Evolutionary conservation across 1,140 invertebrate genomes (phyloP), one percentile per base, ranked within the genome.

Genomic region (Drosophila littoralis): DNA sequence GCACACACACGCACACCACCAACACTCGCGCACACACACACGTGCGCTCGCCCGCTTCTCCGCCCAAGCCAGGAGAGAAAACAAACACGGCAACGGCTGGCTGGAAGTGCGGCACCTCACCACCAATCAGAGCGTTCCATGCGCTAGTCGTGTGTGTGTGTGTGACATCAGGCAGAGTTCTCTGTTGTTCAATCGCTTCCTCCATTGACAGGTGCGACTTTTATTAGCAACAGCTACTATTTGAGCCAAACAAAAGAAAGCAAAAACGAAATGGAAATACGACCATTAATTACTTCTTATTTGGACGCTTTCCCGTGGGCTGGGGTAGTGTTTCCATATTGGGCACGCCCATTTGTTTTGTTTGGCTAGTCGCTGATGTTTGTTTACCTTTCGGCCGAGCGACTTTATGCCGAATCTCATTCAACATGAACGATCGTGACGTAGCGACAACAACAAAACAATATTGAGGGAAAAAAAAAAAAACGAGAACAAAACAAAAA

Each of bases 301-400:
- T 66, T 66, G 61, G 54, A 55, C 60, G 59, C 64, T 69, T 28
- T 74, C 48, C 59, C 50, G 36, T 40, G 45, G 22, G 36, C 51
- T 52, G 68, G 75, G 75, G 77, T 58, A 74, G 77, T 65, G 42
- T 66, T 65, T 38, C 22, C 51, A 54, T 33, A 51, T 59, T 43
- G 79, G 84, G 42, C 63, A 80, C 84, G 84, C 84, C 84, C 84
- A 75, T 78, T 88, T 88, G 84, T 88, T 88, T 88, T 88, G 77
- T 83, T 81, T 82, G 76, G 71, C 68, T 84, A 73, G 82, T 81
- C 70, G 81, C 81, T 60, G 22, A 28, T 88, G 83, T 86, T 86
- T 86, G 79, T 79, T 86, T 86, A 82, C 74, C 51, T 88, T 83
- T 88, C 66, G 9, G 15, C 59, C 64, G 64, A 63, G 58, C 57